Evolutionary conservation across 2,888 invertebrate species (phyloP).

Genomic region (Epistrophe eligans): DNA sequence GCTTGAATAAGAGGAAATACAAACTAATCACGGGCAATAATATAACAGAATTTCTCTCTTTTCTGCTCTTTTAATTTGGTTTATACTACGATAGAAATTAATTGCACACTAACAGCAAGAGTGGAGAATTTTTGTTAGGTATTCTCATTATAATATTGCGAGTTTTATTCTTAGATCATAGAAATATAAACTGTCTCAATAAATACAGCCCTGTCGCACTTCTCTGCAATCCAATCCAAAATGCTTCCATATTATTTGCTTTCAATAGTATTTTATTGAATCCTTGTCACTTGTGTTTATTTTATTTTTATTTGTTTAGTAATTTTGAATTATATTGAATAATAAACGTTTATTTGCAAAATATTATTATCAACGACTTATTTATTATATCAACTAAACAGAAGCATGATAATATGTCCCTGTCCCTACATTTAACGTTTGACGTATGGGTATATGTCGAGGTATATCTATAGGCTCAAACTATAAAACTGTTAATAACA

Average conservation of each 20-base stretch:
- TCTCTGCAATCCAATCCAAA: background rate
- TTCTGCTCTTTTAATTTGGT: too few relatives aligned
- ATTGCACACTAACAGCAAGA: too few relatives aligned
- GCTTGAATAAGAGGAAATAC: too few relatives aligned
- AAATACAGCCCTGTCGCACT: background rate
- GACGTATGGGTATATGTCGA: too few relatives aligned
- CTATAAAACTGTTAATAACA: slow-evolving; percentile 38
- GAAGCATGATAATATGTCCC: background rate
- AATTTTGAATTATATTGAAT: slow-evolving; percentile 51
- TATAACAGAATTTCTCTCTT: too few relatives aligned
- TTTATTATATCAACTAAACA: background rate
- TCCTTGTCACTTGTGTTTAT: slow-evolving; percentile 37
- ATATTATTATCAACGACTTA: slow-evolving; percentile 8
- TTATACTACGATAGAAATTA: too few relatives aligned
- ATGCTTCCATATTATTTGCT: too few relatives aligned
- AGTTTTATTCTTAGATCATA: too few relatives aligned
- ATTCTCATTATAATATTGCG: too few relatives aligned
- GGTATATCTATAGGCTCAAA: background rate
- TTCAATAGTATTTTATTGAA: background rate
- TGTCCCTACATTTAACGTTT: background rate
- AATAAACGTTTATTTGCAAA: slow-evolving; percentile 13
- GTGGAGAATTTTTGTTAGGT: too few relatives aligned
- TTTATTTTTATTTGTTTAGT: slow-evolving; percentile 56
- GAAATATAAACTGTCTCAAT: too few relatives aligned
- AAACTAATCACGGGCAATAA: too few relatives aligned